Base-by-base conservation (phyloP, 2,797 vertebrate species). In the Gambusia yucatana region DNA sequence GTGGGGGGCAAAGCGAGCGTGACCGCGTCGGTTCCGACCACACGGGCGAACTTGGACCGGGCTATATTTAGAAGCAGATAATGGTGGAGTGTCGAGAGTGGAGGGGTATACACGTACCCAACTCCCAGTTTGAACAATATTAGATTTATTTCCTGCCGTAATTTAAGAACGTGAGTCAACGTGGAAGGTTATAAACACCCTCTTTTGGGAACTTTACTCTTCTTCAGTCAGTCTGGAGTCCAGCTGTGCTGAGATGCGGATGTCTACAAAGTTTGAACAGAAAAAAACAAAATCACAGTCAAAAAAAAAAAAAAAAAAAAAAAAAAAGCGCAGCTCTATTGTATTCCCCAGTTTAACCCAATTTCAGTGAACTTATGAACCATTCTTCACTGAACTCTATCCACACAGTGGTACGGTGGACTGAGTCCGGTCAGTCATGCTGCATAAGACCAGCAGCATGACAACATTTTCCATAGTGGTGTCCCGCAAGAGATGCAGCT, bases 381-480 rank as follows among this genome's bases (percentile, higher is more conserved):
- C 86, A 72, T 78, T 87, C 86, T 90, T 84, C 47, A 65, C 87
- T 94, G 94, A 93, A 93, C 75, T 52, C 11, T 46, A 72, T 92
- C 93, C 93, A 91, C 75, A 82, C 83, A 76, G 86, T 82, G 88
- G 87, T 85, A 82, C 78, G 78, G 46, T 65, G 72, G 76, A 90
- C 85, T 61, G 86, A 93, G 91, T 82, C 76, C 85, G 92, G 92
- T 93, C 91, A 93, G 94, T 95, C 96, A 96, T 95, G 94, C 30
- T 33, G 30, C 30, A 33, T 33, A 33, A 96, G 96, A 96, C 93
- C 87, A 77, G 78, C 88, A 85, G 91, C 93, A 91, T 91, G 94
- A 88, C 92, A 75, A 88, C 85, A 95, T 93, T 96, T 96, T 96
- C 96, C 95, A 96, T 92, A 91, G 94, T 93, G 79, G 86, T 80